Evolutionary conservation across 2,797 vertebrate species (phyloP).

Genomic region (Cichlasoma orientale): DNA sequence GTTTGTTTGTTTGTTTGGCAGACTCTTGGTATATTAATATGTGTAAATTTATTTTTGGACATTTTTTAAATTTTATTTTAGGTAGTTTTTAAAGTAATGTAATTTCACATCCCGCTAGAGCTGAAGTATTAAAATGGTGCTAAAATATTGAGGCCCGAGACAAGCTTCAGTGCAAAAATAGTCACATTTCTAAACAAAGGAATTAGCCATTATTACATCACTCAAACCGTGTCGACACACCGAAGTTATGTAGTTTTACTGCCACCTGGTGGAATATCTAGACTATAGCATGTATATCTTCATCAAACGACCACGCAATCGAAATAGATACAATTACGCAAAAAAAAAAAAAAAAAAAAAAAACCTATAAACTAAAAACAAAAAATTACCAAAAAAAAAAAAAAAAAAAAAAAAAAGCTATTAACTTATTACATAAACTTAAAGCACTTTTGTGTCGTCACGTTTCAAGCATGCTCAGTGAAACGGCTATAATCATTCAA

Average conservation of each 20-base stretch:
- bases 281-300: not conserved
- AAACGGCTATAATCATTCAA: not conserved
- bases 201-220: not conserved
- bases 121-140: not conserved
- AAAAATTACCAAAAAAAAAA: not conserved
- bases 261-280: constrained; percentile 42
- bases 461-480: not conserved
- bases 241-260: not conserved
- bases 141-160: not conserved
- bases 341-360: not conserved
- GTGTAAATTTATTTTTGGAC: not conserved
- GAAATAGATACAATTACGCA: not conserved
- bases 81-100: not conserved
- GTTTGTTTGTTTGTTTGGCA: not conserved
- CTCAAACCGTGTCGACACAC: not conserved
- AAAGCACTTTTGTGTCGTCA: not conserved
- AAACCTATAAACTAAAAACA: too few relatives aligned
- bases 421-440: not conserved
- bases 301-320: not conserved
- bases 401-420: too few relatives aligned
- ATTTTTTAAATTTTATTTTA: not conserved
- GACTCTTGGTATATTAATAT: too few relatives aligned
- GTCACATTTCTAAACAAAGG: not conserved
- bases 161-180: not conserved
- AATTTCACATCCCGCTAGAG: not conserved